A percentile compares a stretch with the other conserved stretches of the same genome.
phyloP scores from a whole-genome alignment of 2,797 vertebrate genomes.

The Sardinella longiceps region DNA sequence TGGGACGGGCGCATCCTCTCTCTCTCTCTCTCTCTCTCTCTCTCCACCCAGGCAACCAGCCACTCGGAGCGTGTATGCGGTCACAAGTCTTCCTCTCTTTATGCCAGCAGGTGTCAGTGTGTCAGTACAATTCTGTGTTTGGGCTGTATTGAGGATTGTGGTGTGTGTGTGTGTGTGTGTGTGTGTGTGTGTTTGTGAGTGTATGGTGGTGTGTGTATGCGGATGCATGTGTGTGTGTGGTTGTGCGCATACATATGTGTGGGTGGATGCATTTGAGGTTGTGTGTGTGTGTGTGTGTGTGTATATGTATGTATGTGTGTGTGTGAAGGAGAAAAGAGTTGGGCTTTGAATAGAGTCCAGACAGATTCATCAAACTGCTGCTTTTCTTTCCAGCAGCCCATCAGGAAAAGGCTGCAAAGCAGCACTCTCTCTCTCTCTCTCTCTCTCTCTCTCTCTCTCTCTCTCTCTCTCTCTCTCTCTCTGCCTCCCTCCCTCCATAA shows the following conservation, averaged over 20 bases:
- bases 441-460: conserved; percentile 29
- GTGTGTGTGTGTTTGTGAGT: background rate
- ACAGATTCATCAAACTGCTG: background rate
- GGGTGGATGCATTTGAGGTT: background rate
- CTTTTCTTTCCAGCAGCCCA: background rate
- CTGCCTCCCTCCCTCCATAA: conserved; percentile 23
- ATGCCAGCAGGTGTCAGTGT: conserved; percentile 15
- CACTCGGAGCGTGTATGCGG: background rate
- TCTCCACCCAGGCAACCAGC: background rate
- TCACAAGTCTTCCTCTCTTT: background rate
- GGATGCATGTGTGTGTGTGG: background rate
- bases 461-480: conserved; percentile 3
- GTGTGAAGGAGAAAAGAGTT: background rate
- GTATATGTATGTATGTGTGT: background rate
- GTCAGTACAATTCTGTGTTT: background rate
- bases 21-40: conserved; percentile 18
- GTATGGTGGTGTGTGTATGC: background rate
- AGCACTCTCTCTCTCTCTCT: conserved; percentile 21
- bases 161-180: conserved; percentile 5
- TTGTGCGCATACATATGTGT: background rate
- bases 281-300: background rate
- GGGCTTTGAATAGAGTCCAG: background rate
- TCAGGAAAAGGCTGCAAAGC: background rate
- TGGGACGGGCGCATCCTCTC: background rate
- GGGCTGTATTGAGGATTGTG: background rate